phyloP scores from a whole-genome alignment of 2,113 vertebrate genomes.

The Furnarius figulus region DNA sequence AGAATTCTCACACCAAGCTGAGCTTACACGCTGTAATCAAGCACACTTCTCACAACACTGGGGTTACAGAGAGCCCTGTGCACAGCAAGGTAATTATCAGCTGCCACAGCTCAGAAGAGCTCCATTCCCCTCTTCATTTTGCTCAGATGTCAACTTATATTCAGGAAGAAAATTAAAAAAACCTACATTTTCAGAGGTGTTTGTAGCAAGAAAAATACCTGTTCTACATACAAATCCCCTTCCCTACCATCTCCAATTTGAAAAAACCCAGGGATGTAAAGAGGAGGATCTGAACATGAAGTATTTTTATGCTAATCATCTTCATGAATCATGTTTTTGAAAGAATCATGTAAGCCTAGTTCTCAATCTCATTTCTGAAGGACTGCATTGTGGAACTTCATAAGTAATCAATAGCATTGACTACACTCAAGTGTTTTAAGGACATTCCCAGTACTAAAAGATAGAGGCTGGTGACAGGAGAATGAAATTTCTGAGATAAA shows the following conservation, averaged over 20 bases:
- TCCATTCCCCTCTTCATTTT: conserved; percentile 50
- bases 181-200: conserved; percentile 40
- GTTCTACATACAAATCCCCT: not conserved
- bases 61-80: conserved; percentile 65
- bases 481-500: not conserved
- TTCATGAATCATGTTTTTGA: not conserved
- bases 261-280: not conserved
- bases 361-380: not conserved
- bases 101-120: conserved; percentile 58
- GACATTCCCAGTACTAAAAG: not conserved
- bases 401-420: not conserved
- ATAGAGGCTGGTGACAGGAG: not conserved
- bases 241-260: rapidly evolving
- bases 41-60: conserved; percentile 54
- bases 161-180: conserved; percentile 61
- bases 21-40: conserved; percentile 71
- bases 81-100: conserved; percentile 76
- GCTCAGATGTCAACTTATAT: conserved; percentile 66
- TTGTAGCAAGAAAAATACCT: conserved; percentile 51
- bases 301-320: not conserved
- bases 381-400: not conserved
- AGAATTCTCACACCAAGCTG: conserved; percentile 55
- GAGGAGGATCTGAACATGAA: not conserved
- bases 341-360: not conserved
- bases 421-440: not conserved